Evolutionary conservation across 64 coral and sea anemone species (phyloP).

Genomic region (Montipora sp.): DNA sequence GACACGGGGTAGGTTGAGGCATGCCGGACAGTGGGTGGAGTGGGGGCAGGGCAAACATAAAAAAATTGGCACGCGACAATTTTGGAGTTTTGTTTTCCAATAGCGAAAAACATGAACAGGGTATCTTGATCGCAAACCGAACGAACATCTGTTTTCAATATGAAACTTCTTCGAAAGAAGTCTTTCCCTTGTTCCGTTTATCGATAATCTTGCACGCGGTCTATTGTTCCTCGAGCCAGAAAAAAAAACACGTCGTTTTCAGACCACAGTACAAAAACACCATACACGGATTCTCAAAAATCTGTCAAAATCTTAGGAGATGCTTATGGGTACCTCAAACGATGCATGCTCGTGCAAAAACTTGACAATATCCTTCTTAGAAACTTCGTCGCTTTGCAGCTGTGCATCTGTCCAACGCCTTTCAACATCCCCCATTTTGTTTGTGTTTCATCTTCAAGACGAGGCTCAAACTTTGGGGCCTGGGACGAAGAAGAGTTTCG

Average conservation of each 20-base stretch:
- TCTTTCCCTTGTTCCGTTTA: too few relatives aligned
- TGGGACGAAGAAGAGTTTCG: background rate
- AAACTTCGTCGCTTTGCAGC: constrained; percentile 82
- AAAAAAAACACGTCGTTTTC: background rate
- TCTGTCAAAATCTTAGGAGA: background rate
- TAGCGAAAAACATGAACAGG: too few relatives aligned
- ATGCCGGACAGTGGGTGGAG: too few relatives aligned
- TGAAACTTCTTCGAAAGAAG: too few relatives aligned
- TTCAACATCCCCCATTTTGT: constrained; percentile 78
- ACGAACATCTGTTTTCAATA: too few relatives aligned
- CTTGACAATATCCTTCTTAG: constrained; percentile 97
- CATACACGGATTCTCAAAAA: background rate
- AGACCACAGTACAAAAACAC: background rate
- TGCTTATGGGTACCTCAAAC: constrained; percentile 59
- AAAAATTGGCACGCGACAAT: too few relatives aligned
- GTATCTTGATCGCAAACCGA: too few relatives aligned
- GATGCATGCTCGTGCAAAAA: constrained; percentile 90
- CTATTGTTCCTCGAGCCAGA: background rate
- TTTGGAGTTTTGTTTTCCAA: too few relatives aligned
- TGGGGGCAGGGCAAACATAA: too few relatives aligned
- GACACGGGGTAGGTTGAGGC: too few relatives aligned
- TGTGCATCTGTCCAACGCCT: constrained; percentile 79
- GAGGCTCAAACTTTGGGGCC: constrained; percentile 27
- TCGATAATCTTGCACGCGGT: background rate
- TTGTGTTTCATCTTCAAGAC: constrained; percentile 5